Evolutionary conservation across 2,113 vertebrate species (phyloP), one percentile per base, ranked within the genome.

Genomic region (Platichthys stellatus): DNA sequence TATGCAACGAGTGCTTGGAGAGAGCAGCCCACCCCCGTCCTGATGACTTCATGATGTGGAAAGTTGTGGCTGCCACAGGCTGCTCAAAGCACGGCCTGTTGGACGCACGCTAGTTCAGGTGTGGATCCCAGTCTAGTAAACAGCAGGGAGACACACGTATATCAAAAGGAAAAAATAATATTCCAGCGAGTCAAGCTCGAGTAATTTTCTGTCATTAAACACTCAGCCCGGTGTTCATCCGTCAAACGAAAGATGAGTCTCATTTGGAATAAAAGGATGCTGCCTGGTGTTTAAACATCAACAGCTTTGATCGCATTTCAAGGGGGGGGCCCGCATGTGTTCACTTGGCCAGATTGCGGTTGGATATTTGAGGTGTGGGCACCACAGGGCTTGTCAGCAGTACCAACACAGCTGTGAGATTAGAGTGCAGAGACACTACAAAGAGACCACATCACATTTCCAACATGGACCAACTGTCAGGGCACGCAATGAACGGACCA

Each of bases 241-340:
- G 10, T 49, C 71, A 38, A 47, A 35, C 60, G 24, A 23, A 15
- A 7, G 63, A 82, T 51, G 74, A 71, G 40, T 74, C 68, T 45
- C 63, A 49, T 82, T 40, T 63, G 76, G 15, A 78, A 77, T 31
- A 31, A 75, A 78, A 66, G 56, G 66, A 76, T 69, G 71, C 54
- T 81, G 31, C 71, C 6, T 18, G 18, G 57, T 79, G 84, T 76
- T 72, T 69, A 71, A 84, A 76, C 81, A 87, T 71, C 53, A 58
- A 58, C 85, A 66, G 85, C 89, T 93, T 88, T 87, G 83, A 88
- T 90, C 83, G 13, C 2, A 40, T 90, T 92, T 90, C 85, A 89
- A 88, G 47, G 47, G 47, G 23, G 26, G 58, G 82, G 13, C 70
- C 76, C 7, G 73, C 83, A 77, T 86, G 61, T 67, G 54, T 86